These are phyloP conservation scores for Drosophila bunnanda DNA, from an alignment of 2,888 invertebrate genomes.

Conservation along the genomic window DNA sequence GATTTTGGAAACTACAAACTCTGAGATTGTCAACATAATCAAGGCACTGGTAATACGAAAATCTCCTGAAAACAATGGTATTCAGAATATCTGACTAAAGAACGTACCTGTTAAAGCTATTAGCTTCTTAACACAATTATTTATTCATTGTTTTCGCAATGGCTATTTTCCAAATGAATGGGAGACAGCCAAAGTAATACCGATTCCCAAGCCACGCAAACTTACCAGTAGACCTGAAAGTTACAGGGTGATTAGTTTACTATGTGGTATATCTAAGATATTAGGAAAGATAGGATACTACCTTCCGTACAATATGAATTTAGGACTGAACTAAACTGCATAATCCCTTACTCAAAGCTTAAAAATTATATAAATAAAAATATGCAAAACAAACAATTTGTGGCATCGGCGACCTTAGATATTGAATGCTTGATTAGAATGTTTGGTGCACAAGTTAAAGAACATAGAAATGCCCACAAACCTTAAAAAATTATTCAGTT, in stretches of 20 bases:
- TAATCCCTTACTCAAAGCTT: conserved; percentile 2
- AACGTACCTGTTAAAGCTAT: background rate
- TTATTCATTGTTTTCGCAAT: conserved; percentile 4
- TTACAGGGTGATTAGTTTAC: conserved; percentile 1
- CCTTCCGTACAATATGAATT: conserved; percentile 4
- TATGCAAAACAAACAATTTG: conserved; percentile 5
- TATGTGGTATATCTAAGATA: conserved; percentile 3
- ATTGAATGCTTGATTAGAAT: background rate
- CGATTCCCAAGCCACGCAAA: conserved; percentile 1
- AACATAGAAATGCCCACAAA: conserved; percentile 2
- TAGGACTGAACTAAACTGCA: conserved; percentile 3
- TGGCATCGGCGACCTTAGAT: conserved; percentile 1
- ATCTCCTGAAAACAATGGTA: background rate
- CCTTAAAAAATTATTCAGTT: conserved; percentile 1
- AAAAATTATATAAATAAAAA: conserved; percentile 1
- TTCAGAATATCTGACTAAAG: background rate
- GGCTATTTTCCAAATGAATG: background rate
- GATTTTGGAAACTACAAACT: background rate
- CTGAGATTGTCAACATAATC: background rate
- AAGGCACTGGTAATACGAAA: background rate
- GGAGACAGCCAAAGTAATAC: background rate
- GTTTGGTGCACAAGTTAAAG: conserved; percentile 4
- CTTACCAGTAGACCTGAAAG: conserved; percentile 5
- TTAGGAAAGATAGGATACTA: conserved; percentile 5
- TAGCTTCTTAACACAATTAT: background rate